These are phyloP conservation scores for Picus viridis DNA, from an alignment of 2,797 vertebrate genomes.

Conservation along the genomic window DNA sequence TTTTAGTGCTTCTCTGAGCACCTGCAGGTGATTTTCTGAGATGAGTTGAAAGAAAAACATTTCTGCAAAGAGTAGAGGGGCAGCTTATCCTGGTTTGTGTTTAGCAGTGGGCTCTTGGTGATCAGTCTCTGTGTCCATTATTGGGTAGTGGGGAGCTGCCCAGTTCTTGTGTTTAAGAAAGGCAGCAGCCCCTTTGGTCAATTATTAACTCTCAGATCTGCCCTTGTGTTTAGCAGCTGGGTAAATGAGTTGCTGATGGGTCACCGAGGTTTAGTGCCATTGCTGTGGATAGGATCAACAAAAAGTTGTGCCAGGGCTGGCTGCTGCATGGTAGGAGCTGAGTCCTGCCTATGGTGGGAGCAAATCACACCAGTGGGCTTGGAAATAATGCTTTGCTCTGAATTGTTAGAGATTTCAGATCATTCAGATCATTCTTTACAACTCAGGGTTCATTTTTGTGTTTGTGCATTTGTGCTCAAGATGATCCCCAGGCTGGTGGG, in stretches of 20 bases:
- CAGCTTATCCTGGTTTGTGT: not conserved
- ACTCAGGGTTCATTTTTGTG: not conserved
- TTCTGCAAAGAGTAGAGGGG: not conserved
- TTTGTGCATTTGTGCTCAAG: not conserved
- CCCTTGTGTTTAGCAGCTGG: not conserved
- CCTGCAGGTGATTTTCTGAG: conserved; percentile 28
- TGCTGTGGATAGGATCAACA: not conserved
- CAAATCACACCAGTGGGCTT: rapidly evolving
- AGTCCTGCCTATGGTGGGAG: not conserved
- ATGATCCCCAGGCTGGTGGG: not conserved
- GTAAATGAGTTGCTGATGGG: not conserved
- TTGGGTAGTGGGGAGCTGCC: conserved; percentile 18
- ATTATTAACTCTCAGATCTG: conserved; percentile 25
- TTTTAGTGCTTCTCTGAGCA: conserved; percentile 1
- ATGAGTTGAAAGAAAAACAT: not conserved
- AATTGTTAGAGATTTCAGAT: not conserved
- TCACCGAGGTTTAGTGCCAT: not conserved
- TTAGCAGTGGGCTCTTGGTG: not conserved
- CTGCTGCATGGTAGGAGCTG: not conserved
- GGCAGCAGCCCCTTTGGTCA: not conserved
- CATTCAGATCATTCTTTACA: rapidly evolving
- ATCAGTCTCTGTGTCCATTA: not conserved
- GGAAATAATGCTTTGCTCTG: not conserved
- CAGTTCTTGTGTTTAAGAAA: not conserved
- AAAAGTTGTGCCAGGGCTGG: rapidly evolving